Evolutionary conservation across 1,140 invertebrate genomes (phyloP), one percentile per base, ranked within the genome.

Genomic region (Papilio polyxenes): DNA sequence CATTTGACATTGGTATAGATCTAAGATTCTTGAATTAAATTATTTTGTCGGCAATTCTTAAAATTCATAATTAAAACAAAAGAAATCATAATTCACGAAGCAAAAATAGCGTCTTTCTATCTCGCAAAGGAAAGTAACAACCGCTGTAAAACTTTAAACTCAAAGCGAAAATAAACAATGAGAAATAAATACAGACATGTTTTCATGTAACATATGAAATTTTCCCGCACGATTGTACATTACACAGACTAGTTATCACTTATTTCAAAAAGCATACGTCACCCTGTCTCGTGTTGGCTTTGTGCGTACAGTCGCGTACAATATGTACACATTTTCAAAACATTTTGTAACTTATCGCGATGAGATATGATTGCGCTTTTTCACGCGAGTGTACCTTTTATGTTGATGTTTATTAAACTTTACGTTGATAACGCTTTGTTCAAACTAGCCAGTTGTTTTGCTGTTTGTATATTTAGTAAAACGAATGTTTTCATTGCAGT

Each of bases 11-110:
- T 31, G 23, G 0, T 31, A 31, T 31, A 31, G 56, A 51, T 74
- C 31, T n/a, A 82, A 74, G 74, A 72, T 85, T 31, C 81, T 85
- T 83, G 80, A 82, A 82, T 85, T 82, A 44, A 4, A 44, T 44
- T 44, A 44, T 7, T 44, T 44, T 44, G 7, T 44, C 40, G 40
- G 40, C 40, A 44, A 44, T 44, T 82, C 53, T 77, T 77, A 48
- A 76, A 62, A 20, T 72, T 48, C 75, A 49, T 65, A 65, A 75
- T 69, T 62, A 59, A 59, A 59, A 59, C 51, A 56, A 62, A 20
- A 10, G n/a, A 62, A 62, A 7, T 20, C n/a, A 62, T 62, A 62
- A 62, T 62, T 62, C 7, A n/a, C n/a, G 0, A 23, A 20, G 7
- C 8, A 62, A 20, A n/a, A 62, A 62, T 7, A 62, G 15, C 56